Percentiles rank a stretch among this genome's conserved stretches.
phyloP scores from a whole-genome alignment of 2,797 vertebrate genomes.

The Trachurus trachurus region DNA sequence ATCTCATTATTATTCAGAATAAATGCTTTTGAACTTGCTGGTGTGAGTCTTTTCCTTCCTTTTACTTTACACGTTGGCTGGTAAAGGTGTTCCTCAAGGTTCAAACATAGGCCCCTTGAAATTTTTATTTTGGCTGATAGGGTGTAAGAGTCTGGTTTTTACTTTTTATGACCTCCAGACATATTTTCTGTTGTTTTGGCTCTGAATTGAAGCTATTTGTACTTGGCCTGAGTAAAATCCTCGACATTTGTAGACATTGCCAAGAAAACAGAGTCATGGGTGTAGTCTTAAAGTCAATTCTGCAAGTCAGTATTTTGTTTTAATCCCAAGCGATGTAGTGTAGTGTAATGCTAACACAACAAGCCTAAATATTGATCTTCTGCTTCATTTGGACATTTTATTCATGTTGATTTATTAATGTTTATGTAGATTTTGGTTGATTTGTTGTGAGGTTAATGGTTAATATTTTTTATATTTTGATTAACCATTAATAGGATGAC shows the following conservation, averaged over 20 bases:
- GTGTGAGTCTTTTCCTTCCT: conserved; percentile 16
- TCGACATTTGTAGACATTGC: neutral
- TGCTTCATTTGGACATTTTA: neutral
- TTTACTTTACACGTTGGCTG: neutral
- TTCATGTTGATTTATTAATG: neutral
- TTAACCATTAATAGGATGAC: too few species aligned
- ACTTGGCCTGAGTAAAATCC: neutral
- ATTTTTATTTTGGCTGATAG: neutral
- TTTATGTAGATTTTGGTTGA: neutral
- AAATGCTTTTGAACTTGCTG: neutral
- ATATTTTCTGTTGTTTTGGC: neutral
- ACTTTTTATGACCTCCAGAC: neutral
- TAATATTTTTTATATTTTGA: neutral
- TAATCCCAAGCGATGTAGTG: neutral
- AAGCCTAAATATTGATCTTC: neutral
- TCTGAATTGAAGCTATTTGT: neutral
- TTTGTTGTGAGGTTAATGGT: neutral
- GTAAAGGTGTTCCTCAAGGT: neutral
- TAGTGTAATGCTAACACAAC: neutral
- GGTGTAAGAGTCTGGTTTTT: neutral
- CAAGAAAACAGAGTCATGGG: neutral
- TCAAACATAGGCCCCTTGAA: neutral
- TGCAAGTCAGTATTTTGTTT: neutral
- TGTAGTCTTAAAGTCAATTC: neutral
- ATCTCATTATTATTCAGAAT: conserved; percentile 19